Evolutionary conservation across 2,113 vertebrate species (phyloP).

Genomic region (Benitochromis conjunctus): DNA sequence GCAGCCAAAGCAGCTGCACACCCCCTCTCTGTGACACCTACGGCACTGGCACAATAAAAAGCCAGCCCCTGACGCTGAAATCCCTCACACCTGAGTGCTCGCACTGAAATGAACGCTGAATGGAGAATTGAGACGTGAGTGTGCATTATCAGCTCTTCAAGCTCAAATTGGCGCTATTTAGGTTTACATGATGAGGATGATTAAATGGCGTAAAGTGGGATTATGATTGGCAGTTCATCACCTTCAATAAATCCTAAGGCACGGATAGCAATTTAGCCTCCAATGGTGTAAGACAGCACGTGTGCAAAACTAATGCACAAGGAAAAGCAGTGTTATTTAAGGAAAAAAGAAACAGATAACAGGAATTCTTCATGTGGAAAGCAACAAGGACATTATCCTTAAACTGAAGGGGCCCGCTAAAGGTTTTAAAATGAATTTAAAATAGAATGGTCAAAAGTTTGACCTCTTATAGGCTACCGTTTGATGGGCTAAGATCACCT

Average conservation of each 20-base stretch:
- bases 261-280: background rate
- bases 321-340: background rate
- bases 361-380: background rate
- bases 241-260: background rate
- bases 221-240: conserved; percentile 20
- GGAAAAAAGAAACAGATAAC: background rate
- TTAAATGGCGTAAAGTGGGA: conserved; percentile 15
- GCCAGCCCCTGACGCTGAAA: background rate
- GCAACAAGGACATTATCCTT: background rate
- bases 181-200: conserved; percentile 27
- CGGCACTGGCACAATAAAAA: conserved; percentile 46
- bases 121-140: background rate
- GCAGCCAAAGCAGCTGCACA: conserved; percentile 38
- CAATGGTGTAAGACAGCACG: background rate
- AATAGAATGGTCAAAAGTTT: background rate
- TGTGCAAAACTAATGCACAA: background rate
- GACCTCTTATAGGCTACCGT: background rate
- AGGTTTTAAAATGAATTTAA: background rate
- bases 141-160: conserved; percentile 7
- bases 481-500: background rate
- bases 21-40: conserved; percentile 24
- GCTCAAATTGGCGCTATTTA: background rate
- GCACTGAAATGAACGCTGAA: conserved; percentile 14
- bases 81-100: conserved; percentile 54
- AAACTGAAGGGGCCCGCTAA: background rate